Conservation (phyloP, 2,888 invertebrate genomes). For the Hecatera dysodea region DNA sequence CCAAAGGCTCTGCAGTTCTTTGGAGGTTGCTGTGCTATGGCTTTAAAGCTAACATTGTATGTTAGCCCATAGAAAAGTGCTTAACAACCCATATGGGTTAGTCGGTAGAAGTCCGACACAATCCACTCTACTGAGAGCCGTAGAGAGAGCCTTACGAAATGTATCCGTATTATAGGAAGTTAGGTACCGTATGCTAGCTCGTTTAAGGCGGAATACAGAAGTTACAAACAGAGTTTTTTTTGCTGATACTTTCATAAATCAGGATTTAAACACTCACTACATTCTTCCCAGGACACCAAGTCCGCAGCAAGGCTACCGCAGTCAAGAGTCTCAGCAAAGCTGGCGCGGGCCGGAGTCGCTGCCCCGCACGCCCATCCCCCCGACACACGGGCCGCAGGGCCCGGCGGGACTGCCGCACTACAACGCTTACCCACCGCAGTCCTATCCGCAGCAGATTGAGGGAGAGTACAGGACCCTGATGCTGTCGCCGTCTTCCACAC, state of each 20-base stretch:
- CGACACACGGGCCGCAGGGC: conserved; percentile 74
- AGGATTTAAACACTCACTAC: background rate
- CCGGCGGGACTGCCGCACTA: conserved; percentile 68
- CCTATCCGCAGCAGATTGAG: conserved; percentile 85
- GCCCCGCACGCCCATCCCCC: conserved; percentile 88
- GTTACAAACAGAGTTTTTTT: background rate
- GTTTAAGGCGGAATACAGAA: background rate
- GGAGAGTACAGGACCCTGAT: conserved; percentile 83
- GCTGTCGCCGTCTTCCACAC: conserved; percentile 81
- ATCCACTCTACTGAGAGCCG: background rate
- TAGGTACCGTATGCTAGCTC: background rate
- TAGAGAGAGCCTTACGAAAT: background rate
- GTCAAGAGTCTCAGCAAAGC: conserved; percentile 88
- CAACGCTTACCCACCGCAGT: conserved; percentile 84
- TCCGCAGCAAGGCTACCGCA: conserved; percentile 88
- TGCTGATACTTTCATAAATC: background rate
- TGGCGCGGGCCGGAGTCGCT: conserved; percentile 91
- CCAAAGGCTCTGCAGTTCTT: too few relatives aligned
- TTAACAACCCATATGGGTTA: background rate
- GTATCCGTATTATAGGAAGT: background rate
- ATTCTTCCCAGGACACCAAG: conserved; percentile 84
- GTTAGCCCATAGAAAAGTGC: too few relatives aligned
- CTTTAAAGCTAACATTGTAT: too few relatives aligned
- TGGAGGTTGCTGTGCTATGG: too few relatives aligned
- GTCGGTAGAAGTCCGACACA: background rate